These are phyloP conservation scores for Marasmarcha lunaedactyla DNA, from an alignment of 2,888 invertebrate genomes.

Conservation along the genomic window DNA sequence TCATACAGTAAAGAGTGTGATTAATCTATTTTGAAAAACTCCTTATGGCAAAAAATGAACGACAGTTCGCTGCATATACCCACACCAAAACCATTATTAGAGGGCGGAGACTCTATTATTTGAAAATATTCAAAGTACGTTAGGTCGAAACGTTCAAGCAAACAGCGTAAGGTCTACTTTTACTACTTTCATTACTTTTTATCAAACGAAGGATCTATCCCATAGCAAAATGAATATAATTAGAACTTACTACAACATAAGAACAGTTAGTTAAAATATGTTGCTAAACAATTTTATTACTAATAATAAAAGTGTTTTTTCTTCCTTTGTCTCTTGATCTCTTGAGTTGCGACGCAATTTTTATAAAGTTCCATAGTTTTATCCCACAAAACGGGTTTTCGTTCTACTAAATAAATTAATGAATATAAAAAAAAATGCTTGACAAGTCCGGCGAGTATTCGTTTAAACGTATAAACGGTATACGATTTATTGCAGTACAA, in stretches of 20 bases:
- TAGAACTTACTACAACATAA: no score
- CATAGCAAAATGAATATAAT: constrained; percentile 18
- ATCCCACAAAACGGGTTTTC: constrained; percentile 10
- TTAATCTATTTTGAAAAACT: constrained; percentile 16
- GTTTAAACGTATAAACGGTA: constrained; percentile 2
- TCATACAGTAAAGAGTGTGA: constrained; percentile 15
- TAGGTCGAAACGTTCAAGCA: constrained; percentile 19
- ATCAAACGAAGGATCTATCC: constrained; percentile 18
- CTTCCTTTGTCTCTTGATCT: not conserved
- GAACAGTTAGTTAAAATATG: constrained; percentile 13
- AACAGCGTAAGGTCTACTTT: constrained; percentile 16
- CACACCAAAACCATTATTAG: constrained; percentile 16
- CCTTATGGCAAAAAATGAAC: constrained; percentile 15
- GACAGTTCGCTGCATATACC: constrained; percentile 15
- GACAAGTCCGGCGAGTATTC: constrained; percentile 8
- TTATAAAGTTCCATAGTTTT: constrained; percentile 11
- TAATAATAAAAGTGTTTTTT: constrained; percentile 10
- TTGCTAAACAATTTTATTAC: constrained; percentile 15
- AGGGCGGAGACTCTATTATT: constrained; percentile 15
- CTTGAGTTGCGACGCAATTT: constrained; percentile 16
- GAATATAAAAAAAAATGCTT: no score
- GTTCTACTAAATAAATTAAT: no score
- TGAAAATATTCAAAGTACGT: constrained; percentile 19
- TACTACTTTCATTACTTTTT: constrained; percentile 19
- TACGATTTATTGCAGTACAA: constrained; percentile 6